A percentile compares a stretch with the other conserved stretches of the same genome.
These are phyloP conservation scores for Cyprinodon diabolis DNA, from an alignment of 2,797 vertebrate genomes.

Conservation along the genomic window DNA sequence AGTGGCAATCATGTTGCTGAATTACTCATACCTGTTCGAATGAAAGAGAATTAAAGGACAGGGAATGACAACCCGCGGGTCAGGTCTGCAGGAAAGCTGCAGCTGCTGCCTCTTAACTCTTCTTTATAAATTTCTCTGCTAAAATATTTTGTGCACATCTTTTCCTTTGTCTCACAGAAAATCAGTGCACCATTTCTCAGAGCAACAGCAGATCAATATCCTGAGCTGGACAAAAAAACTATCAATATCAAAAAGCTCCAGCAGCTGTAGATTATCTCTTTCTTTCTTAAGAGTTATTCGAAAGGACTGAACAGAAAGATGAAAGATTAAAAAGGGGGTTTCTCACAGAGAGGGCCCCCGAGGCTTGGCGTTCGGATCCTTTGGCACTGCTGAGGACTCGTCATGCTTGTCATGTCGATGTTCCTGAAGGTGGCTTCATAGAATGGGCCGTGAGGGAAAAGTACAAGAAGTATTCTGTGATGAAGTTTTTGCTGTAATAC, in stretches of 20 bases:
- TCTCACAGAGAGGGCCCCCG: slow-evolving; percentile 50
- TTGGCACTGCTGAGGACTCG: slow-evolving; percentile 40
- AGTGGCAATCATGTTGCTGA: slow-evolving; percentile 65
- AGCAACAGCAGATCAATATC: slow-evolving; percentile 42
- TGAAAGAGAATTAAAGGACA: slow-evolving; percentile 22
- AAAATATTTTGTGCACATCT: slow-evolving; percentile 16
- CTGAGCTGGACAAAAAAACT: slow-evolving; percentile 19
- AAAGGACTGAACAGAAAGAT: slow-evolving; percentile 46
- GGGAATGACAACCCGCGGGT: slow-evolving; percentile 24
- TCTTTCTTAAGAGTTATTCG: slow-evolving; percentile 59
- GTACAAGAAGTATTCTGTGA: slow-evolving; percentile 35
- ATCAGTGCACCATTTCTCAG: neutral
- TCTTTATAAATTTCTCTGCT: slow-evolving; percentile 9
- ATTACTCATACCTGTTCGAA: slow-evolving; percentile 60
- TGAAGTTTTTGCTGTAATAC: slow-evolving; percentile 14
- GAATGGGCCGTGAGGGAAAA: slow-evolving; percentile 34
- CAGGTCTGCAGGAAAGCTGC: slow-evolving; percentile 19
- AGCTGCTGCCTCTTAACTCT: neutral
- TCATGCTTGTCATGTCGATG: slow-evolving; percentile 58
- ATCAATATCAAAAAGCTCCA: slow-evolving; percentile 33
- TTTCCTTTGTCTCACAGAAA: slow-evolving; percentile 6
- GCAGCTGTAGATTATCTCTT: slow-evolving; percentile 45
- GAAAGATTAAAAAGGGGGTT: slow-evolving; percentile 48
- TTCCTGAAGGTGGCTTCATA: slow-evolving; percentile 54
- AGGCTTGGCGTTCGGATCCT: slow-evolving; percentile 49